Percentiles rank a stretch among this genome's conserved stretches.
Evolutionary conservation across 2,797 vertebrate genomes (phyloP).

Genomic region (Hybognathus amarus): DNA sequence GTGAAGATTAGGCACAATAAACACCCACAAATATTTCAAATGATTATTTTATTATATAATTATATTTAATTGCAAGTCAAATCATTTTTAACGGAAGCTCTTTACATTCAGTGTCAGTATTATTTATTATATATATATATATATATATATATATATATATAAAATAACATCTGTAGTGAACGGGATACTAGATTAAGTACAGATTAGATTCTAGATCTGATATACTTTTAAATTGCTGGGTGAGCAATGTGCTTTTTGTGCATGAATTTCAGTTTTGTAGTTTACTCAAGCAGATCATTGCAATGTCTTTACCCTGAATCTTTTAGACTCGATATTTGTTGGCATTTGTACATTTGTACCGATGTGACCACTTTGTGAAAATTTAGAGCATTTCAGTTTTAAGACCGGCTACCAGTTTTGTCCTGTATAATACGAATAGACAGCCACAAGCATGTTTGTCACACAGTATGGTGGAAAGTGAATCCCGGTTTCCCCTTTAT

Average conservation of each 20-base stretch:
- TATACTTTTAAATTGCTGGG: neutral
- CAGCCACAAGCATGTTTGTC: neutral
- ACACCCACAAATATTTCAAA: neutral
- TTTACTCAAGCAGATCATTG: neutral
- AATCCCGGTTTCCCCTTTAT: neutral
- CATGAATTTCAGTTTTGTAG: neutral
- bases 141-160: too few species aligned
- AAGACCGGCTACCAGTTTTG: neutral
- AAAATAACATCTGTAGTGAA: neutral
- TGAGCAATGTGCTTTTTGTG: neutral
- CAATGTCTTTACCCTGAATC: neutral
- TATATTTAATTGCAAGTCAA: neutral
- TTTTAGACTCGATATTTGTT: constrained; percentile 9
- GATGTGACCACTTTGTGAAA: neutral
- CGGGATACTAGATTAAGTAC: neutral
- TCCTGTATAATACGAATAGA: neutral
- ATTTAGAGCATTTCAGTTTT: neutral
- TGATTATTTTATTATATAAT: too few species aligned
- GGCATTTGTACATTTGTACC: neutral
- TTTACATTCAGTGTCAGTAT: neutral
- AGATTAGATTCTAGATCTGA: neutral
- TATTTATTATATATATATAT: neutral
- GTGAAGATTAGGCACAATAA: neutral
- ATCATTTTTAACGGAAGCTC: neutral
- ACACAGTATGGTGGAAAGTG: neutral